Evolutionary conservation across 2,888 invertebrate species (phyloP), one percentile per base, ranked within the genome.

Genomic region (Gymnoscelis rufifasciata): DNA sequence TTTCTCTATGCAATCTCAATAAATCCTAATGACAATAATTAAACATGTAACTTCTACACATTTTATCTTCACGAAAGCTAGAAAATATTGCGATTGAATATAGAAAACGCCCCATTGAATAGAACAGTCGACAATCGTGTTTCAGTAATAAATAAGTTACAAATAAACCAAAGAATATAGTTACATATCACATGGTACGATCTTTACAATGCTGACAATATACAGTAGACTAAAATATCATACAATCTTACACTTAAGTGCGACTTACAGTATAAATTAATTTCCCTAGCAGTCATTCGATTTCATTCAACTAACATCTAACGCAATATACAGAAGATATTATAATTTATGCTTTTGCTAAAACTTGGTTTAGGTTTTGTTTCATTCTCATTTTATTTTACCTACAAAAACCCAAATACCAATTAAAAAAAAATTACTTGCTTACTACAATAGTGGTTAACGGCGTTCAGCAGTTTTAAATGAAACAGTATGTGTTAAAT

Each of bases 231-330:
- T 14, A 42, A 37, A 23, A 10, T 23, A 23, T 35, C 11, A 23
- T 36, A 33, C 31, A 33, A 35, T 8, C 28, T 28, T 42, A 36
- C 71, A 71, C 64, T 75, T 73, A 73, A 72, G 65, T 83, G 80
- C 76, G 75, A 73, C 82, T 81, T 83, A 82, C 60, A 68, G 19
- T 66, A 2, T 76, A 78, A 58, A 69, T 82, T 81, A 82, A 82
- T 82, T 81, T 81, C 79, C 74, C 78, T 80, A 78, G 74, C 81
- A 83, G 82, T 86, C 83, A 76, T 76, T 80, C 74, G 72, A 78
- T 79, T 78, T 72, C n/a, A n/a, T n/a, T n/a, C n/a, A 77, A 78
- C 80, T 83, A 83, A 74, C 76, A 74, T 15, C 35, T 35, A 35
- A 35, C 35, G 35, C 41, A 27, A 39, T 78, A 78, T 66, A 76